These are phyloP conservation scores for Actias luna DNA, from an alignment of 2,888 invertebrate species.

Conservation along the genomic window DNA sequence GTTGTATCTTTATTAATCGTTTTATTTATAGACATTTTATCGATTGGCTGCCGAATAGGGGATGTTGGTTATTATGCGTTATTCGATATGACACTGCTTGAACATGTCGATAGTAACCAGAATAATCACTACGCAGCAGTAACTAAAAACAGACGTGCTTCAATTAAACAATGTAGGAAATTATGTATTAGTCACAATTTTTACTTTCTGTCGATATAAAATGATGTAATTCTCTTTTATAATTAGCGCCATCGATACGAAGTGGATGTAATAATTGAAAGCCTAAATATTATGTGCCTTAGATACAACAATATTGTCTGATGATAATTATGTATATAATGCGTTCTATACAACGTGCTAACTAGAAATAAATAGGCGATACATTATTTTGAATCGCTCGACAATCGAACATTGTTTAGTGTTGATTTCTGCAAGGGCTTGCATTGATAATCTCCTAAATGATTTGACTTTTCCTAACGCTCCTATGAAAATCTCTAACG, in stretches of 20 bases:
- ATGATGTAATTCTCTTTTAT: constrained; percentile 34
- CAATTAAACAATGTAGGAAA: constrained; percentile 27
- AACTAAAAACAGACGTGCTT: background rate
- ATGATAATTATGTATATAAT: constrained; percentile 81
- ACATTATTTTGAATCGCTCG: constrained; percentile 74
- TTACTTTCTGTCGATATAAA: too few relatives aligned
- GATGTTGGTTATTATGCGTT: background rate
- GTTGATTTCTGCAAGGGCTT: constrained; percentile 71
- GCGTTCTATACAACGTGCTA: constrained; percentile 82
- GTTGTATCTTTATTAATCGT: too few relatives aligned
- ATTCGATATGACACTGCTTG: background rate
- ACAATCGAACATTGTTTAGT: constrained; percentile 58
- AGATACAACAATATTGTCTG: constrained; percentile 83
- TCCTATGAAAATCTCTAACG: constrained; percentile 11
- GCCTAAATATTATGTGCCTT: constrained; percentile 83
- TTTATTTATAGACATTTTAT: background rate
- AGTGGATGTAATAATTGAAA: constrained; percentile 78
- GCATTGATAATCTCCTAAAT: constrained; percentile 31
- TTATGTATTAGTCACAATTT: constrained; percentile 50
- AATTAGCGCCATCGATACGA: constrained; percentile 75
- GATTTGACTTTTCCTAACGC: constrained; percentile 14
- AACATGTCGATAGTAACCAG: background rate
- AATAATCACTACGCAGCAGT: background rate
- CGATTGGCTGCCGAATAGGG: background rate
- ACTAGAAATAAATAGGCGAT: constrained; percentile 76